phyloP scores from a whole-genome alignment of 2,113 vertebrate genomes.

The Embiotoca jacksoni region DNA sequence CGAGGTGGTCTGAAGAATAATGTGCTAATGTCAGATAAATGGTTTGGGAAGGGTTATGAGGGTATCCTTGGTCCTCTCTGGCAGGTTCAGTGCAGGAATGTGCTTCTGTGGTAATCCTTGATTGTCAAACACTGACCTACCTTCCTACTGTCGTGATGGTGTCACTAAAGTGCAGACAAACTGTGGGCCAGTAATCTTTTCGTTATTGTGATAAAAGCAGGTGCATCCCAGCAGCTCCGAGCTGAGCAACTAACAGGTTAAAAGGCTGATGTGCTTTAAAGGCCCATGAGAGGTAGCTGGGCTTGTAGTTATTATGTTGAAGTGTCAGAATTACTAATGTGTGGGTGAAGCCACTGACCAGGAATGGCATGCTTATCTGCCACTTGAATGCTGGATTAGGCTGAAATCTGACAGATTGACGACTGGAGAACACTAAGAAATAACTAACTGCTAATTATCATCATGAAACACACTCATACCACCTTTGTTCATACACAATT shows the following conservation, averaged over 20 bases:
- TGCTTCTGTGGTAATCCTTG: conserved; percentile 76
- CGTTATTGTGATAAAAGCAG: conserved; percentile 39
- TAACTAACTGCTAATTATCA: conserved; percentile 50
- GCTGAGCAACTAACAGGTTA: conserved; percentile 53
- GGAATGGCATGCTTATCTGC: conserved; percentile 46
- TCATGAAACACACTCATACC: conserved; percentile 33
- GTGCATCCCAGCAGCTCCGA: conserved; percentile 27
- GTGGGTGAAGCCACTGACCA: conserved; percentile 62
- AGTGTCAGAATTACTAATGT: conserved; percentile 62
- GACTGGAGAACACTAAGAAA: conserved; percentile 43
- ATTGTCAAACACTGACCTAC: conserved; percentile 78
- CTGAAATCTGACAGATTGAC: conserved; percentile 36
- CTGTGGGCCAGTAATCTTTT: conserved; percentile 30
- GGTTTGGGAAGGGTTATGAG: conserved; percentile 15
- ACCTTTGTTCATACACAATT: conserved; percentile 41
- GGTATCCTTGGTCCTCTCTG: conserved; percentile 51
- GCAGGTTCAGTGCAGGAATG: conserved; percentile 71
- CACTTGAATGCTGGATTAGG: conserved; percentile 47
- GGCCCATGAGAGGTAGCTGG: conserved; percentile 68
- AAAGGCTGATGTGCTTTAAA: conserved; percentile 63
- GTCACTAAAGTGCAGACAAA: conserved; percentile 69
- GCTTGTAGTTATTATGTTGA: conserved; percentile 56
- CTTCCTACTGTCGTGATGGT: conserved; percentile 44
- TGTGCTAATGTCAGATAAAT: conserved; percentile 23
- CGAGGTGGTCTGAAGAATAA: conserved; percentile 24